Evolutionary conservation across 2,797 vertebrate species (phyloP).

Genomic region (Lithobates sylvaticus): DNA sequence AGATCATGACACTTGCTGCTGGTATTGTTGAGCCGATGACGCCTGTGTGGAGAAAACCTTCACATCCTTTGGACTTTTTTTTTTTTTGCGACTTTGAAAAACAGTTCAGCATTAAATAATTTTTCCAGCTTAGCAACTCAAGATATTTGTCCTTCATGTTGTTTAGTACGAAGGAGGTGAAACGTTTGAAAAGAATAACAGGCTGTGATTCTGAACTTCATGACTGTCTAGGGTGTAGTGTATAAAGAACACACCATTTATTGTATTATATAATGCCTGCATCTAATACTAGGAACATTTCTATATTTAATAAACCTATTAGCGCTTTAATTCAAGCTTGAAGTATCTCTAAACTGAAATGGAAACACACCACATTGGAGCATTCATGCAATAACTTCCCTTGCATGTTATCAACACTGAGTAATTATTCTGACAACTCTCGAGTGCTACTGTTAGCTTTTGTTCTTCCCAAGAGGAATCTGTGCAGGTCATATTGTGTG

Average conservation of each 20-base stretch:
- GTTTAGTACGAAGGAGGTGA: constrained; percentile 25
- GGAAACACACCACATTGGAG: constrained; percentile 20
- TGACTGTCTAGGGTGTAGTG: neutral
- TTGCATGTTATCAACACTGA: constrained; percentile 46
- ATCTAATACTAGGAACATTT: constrained; percentile 8
- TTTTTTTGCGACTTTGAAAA: constrained; percentile 4
- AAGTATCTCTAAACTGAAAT: constrained; percentile 24
- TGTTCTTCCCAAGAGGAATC: constrained; percentile 42
- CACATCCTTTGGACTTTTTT: neutral
- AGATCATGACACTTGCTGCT: constrained; percentile 6
- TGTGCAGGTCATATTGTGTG: constrained; percentile 29
- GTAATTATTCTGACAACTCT: constrained; percentile 53
- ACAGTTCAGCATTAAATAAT: constrained; percentile 31
- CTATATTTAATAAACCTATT: constrained; percentile 26
- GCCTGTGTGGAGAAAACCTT: neutral
- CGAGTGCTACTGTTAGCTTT: constrained; percentile 30
- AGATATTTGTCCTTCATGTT: constrained; percentile 10
- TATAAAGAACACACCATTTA: constrained; percentile 24
- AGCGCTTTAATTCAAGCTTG: constrained; percentile 10
- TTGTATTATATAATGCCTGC: neutral
- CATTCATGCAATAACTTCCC: constrained; percentile 30
- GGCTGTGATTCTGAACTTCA: neutral
- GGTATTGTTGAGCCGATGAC: constrained; percentile 24
- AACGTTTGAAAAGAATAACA: neutral
- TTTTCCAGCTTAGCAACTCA: constrained; percentile 13